A percentile compares a stretch with the other conserved stretches of the same genome.
Evolutionary conservation across 2,888 invertebrate species (phyloP).

Genomic region (Stenichneumon culpator): DNA sequence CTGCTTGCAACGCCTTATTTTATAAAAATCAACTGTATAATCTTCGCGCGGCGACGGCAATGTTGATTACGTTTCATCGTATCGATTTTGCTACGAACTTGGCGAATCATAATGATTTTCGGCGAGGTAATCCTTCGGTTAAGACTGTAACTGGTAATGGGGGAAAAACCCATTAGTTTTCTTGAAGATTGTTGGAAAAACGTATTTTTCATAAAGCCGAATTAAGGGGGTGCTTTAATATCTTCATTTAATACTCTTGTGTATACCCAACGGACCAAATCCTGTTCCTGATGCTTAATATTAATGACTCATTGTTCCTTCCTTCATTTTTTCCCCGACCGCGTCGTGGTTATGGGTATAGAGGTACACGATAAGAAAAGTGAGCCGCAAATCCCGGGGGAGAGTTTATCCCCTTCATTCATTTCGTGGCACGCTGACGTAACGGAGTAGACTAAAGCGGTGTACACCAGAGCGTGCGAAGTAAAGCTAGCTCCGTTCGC

Average conservation of each 20-base stretch:
- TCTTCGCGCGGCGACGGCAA: background rate
- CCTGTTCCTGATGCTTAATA: constrained; percentile 64
- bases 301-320: constrained; percentile 65
- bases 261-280: constrained; percentile 43
- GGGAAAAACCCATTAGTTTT: constrained; percentile 1
- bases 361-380: constrained; percentile 56
- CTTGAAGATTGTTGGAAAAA: constrained; percentile 11
- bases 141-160: background rate
- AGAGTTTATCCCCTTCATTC: constrained; percentile 76
- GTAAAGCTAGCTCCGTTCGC: constrained; percentile 21
- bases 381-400: constrained; percentile 64
- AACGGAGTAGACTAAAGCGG: constrained; percentile 46
- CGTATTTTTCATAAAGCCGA: constrained; percentile 44
- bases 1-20: background rate
- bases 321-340: constrained; percentile 27
- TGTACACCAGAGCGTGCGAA: constrained; percentile 16
- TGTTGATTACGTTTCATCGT: background rate
- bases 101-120: background rate
- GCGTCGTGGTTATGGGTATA: constrained; percentile 23
- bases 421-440: constrained; percentile 75
- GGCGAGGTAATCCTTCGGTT: background rate
- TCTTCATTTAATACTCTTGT: constrained; percentile 62
- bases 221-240: constrained; percentile 57
- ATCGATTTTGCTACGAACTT: background rate
- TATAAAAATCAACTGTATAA: background rate